Conservation (phyloP, 1,140 invertebrate genomes). For the Bombus waltoni region DNA sequence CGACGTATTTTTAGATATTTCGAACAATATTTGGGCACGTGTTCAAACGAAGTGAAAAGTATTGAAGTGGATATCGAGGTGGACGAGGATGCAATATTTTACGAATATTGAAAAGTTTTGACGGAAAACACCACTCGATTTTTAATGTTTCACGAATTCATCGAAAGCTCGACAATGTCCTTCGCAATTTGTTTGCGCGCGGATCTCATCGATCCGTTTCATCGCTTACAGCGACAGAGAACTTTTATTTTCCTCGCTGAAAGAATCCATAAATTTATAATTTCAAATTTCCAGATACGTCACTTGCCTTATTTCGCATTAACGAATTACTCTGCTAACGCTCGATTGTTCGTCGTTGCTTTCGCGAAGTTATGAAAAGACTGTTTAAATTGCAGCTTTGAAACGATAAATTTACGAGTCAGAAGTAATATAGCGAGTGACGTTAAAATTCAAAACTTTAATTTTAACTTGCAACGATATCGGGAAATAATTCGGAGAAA, state of each 20-base stretch:
- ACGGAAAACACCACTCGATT: slow-evolving; percentile 20
- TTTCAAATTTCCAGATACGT: no score
- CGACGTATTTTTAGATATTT: slow-evolving; percentile 21
- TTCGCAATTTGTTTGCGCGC: slow-evolving; percentile 9
- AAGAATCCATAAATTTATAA: background rate
- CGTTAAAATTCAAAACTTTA: no score
- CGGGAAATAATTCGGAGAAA: no score
- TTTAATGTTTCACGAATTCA: slow-evolving; percentile 31
- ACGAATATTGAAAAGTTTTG: slow-evolving; percentile 41
- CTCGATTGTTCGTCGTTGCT: no score
- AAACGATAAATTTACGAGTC: no score
- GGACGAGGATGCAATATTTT: slow-evolving; percentile 28
- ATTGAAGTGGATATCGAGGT: slow-evolving; percentile 20
- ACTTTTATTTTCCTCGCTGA: background rate
- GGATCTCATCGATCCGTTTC: slow-evolving; percentile 2
- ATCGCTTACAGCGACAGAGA: background rate
- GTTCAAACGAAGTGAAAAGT: slow-evolving; percentile 20
- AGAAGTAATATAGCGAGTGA: no score
- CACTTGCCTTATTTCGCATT: no score
- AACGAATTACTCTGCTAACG: no score
- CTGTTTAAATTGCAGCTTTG: no score
- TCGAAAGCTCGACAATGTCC: slow-evolving; percentile 15
- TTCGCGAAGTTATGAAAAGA: no score
- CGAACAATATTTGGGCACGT: slow-evolving; percentile 1
- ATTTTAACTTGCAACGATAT: no score